Evolutionary conservation across 2,113 vertebrate genomes (phyloP).

Genomic region (Platysteira castanea): DNA sequence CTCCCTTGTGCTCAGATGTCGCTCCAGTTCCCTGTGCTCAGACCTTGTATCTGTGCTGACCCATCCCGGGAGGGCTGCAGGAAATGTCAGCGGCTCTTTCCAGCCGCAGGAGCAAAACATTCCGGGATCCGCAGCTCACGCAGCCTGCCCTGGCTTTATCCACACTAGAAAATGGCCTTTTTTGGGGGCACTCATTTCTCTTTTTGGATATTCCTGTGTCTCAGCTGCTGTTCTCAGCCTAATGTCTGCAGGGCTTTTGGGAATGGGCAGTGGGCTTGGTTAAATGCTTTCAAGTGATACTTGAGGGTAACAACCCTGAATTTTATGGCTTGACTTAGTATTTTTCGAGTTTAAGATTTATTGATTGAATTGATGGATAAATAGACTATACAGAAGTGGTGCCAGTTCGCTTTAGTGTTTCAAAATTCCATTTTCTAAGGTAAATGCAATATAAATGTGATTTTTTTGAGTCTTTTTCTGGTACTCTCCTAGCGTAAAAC

Average conservation of each 20-base stretch:
- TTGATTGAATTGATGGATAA: not conserved
- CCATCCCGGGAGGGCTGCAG: rapidly evolving
- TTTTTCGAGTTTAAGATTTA: not conserved
- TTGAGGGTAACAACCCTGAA: not conserved
- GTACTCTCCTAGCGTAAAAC: not conserved
- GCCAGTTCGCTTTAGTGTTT: not conserved
- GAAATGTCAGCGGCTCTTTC: not conserved
- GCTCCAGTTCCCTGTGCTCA: not conserved
- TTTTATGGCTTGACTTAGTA: not conserved
- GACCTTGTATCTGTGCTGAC: not conserved
- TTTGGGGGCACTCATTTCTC: not conserved
- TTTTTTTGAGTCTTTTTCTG: not conserved
- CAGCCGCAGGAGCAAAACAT: rapidly evolving
- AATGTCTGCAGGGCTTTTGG: not conserved
- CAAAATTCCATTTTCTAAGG: not conserved
- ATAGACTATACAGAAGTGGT: not conserved
- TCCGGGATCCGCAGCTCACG: rapidly evolving
- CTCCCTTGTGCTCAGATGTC: not conserved
- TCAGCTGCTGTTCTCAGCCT: not conserved
- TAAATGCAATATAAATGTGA: not conserved
- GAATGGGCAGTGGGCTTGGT: not conserved
- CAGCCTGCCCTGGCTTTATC: not conserved
- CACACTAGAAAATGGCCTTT: not conserved
- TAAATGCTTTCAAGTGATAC: not conserved
- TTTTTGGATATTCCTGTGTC: not conserved